phyloP scores from a whole-genome alignment of 2,888 invertebrate genomes.

The Andrena dorsata region DNA sequence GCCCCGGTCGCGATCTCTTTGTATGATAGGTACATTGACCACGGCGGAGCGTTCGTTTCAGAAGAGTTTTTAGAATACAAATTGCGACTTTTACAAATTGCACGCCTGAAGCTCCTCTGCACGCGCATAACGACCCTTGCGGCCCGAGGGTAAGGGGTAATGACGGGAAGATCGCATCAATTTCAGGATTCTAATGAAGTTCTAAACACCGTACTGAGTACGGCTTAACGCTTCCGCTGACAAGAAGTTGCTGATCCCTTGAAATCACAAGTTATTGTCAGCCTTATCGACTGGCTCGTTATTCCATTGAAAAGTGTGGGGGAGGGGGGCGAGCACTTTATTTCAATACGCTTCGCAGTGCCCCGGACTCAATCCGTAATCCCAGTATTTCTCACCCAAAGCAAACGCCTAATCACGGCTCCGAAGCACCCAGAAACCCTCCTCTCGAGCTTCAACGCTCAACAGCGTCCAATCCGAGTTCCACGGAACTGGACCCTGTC shows the following conservation, averaged over 20 bases:
- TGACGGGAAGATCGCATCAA: constrained; percentile 31
- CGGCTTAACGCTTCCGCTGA: constrained; percentile 21
- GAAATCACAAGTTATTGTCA: not conserved
- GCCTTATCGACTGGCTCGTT: not conserved
- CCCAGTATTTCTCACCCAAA: constrained; percentile 7
- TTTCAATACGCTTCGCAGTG: not conserved
- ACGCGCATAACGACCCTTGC: constrained; percentile 13
- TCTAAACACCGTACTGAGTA: constrained; percentile 24
- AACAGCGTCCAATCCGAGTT: constrained; percentile 44
- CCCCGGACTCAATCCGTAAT: not conserved
- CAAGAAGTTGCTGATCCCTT: constrained; percentile 4
- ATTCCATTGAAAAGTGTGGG: not conserved
- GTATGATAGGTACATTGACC: not conserved
- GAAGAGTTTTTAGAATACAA: constrained; percentile 4
- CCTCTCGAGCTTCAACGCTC: not conserved
- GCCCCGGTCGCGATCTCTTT: not conserved
- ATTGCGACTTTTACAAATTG: constrained; percentile 16
- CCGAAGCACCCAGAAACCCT: not conserved
- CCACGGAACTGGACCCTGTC: constrained; percentile 56
- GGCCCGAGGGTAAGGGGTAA: constrained; percentile 28
- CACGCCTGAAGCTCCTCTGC: constrained; percentile 14
- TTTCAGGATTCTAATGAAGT: constrained; percentile 33
- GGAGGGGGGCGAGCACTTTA: not conserved
- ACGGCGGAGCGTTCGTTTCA: not conserved
- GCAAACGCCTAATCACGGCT: constrained; percentile 11